Evolutionary conservation across 2,888 invertebrate genomes (phyloP).

Genomic region (Chromoteleia sp.): DNA sequence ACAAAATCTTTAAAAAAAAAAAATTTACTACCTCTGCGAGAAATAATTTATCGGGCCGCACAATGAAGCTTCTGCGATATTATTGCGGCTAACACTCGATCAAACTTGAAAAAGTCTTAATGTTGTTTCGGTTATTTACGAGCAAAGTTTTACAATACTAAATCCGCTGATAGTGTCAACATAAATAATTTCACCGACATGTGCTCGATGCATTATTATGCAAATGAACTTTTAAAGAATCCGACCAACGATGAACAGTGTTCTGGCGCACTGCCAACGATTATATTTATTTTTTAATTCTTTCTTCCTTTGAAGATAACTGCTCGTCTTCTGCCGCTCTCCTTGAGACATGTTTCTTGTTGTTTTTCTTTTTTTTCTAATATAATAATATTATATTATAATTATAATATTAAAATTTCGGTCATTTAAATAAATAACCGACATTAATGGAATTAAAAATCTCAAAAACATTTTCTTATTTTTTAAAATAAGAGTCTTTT

Average conservation of each 20-base stretch:
- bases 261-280: constrained; percentile 74
- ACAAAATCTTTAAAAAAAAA: no score
- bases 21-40: constrained; percentile 23
- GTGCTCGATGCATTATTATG: constrained; percentile 82
- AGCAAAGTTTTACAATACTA: constrained; percentile 62
- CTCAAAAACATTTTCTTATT: not conserved
- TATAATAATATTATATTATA: no score
- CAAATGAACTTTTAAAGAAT: constrained; percentile 81
- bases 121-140: constrained; percentile 65
- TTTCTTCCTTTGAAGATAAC: constrained; percentile 60
- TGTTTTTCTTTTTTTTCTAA: no score
- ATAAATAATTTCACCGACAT: constrained; percentile 71
- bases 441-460: not conserved
- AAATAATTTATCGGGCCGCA: constrained; percentile 48
- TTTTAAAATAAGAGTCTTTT: no score
- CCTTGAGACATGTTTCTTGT: not conserved
- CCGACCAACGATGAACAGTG: constrained; percentile 73
- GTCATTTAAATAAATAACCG: not conserved
- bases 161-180: constrained; percentile 62
- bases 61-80: constrained; percentile 47
- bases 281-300: constrained; percentile 75
- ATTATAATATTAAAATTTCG: no score
- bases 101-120: constrained; percentile 64
- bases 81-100: constrained; percentile 60
- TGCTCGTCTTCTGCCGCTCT: constrained; percentile 1